Base-by-base conservation (phyloP, 1,140 invertebrate genomes). In the Dendrolimus kikuchii region DNA sequence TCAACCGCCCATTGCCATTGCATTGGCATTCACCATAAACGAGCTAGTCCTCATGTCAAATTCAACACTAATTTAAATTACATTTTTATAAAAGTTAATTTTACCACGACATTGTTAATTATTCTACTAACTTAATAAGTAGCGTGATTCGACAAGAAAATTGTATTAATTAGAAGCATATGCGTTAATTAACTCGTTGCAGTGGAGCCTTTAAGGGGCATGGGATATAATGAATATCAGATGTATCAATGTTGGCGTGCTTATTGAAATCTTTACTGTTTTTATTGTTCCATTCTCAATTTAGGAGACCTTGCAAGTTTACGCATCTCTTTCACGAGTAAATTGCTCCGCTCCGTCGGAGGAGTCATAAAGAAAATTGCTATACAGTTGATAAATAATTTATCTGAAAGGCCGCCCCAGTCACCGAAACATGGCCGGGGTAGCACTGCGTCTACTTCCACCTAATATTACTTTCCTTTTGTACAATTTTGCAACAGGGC, bases 311-410 rank as follows among this genome's bases (percentile, higher is more conserved):
- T 86, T 81, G 77, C 77, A 85, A 83, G 76, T 86, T 77, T 79
- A 84, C 79, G 81, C 79, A 84, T 84, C 76, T 81, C 77, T 81
- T 80, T 82, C 82, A 71, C 66, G 71, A 81, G 76, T 72, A 84
- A 86, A 86, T 86, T 86, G 79, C 82, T 84, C 73, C 71, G 77
- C 72, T 77, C 69, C 81, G 77, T 80, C 82, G 77, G 79, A 83
- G 79, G 82, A 86, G 82, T 86, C 81, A 79, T 86, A 86, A 86
- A 86, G 82, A 84, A 86, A 86, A 86, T 86, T 86, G 83, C 83
- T 80, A 84, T 84, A 84, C 81, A 84, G 77, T 86, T 86, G 83
- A 86, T 86, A 86, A 86, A 86, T 86, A 86, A 86, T 86, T 84
- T 84, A 86, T 86, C 78, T 83, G 78, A 81, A 77, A 84, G 81